These are phyloP conservation scores for Tiliacea aurago DNA, from an alignment of 2,888 invertebrate species.

Conservation along the genomic window DNA sequence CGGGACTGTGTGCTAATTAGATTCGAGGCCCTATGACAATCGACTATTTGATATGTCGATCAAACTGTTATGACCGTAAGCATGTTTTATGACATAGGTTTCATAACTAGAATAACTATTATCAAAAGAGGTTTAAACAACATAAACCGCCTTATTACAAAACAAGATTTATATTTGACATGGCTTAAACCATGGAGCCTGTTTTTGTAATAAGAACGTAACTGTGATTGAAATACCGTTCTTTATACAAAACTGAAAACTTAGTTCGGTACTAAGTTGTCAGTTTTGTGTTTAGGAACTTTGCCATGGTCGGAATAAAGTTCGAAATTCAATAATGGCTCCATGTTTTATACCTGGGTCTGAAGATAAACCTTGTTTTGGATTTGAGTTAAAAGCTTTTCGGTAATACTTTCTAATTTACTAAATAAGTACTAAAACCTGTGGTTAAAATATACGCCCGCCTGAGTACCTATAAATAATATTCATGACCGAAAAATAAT, in stretches of 20 bases:
- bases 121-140: slow-evolving; percentile 4
- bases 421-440: slow-evolving; percentile 21
- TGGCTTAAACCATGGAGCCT: too few relatives aligned
- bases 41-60: slow-evolving; percentile 42
- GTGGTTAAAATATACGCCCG: slow-evolving; percentile 11
- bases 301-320: too few relatives aligned
- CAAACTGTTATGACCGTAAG: slow-evolving; percentile 30
- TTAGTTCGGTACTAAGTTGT: too few relatives aligned
- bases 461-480: slow-evolving; percentile 3
- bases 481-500: slow-evolving; percentile 15
- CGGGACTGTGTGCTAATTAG: slow-evolving; percentile 65
- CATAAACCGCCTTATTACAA: too few relatives aligned
- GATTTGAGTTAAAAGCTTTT: slow-evolving; percentile 21
- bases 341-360: too few relatives aligned
- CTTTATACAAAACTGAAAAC: too few relatives aligned
- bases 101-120: slow-evolving; percentile 1
- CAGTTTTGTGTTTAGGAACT: too few relatives aligned
- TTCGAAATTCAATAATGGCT: too few relatives aligned
- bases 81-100: slow-evolving; percentile 2
- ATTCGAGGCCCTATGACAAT: slow-evolving; percentile 48
- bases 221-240: too few relatives aligned
- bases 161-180: too few relatives aligned
- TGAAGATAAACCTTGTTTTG: too few relatives aligned
- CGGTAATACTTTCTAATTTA: slow-evolving; percentile 18
- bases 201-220: too few relatives aligned